Conservation (phyloP, 2,888 invertebrate genomes). For the Orgyia antiqua region DNA sequence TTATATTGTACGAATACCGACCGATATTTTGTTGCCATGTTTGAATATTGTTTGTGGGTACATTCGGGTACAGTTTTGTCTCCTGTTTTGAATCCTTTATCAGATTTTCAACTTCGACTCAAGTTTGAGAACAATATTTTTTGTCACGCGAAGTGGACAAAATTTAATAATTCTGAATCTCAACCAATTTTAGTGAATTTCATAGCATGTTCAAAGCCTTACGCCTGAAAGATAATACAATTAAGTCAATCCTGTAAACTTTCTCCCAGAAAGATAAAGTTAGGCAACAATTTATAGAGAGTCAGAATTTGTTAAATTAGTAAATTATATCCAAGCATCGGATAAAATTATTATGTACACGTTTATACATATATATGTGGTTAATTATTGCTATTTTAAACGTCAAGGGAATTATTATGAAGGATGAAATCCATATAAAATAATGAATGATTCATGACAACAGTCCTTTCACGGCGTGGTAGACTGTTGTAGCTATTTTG, state of each 20-base stretch:
- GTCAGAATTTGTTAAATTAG: slow-evolving; percentile 12
- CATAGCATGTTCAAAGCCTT: slow-evolving; percentile 25
- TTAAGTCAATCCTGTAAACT: slow-evolving; percentile 31
- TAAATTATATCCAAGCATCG: slow-evolving; percentile 13
- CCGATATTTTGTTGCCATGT: neutral
- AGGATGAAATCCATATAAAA: too few species aligned
- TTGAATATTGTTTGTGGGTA: slow-evolving; percentile 2
- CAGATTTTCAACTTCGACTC: slow-evolving; percentile 19
- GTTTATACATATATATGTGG: too few species aligned
- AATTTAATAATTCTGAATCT: slow-evolving; percentile 30
- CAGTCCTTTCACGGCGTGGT: too few species aligned
- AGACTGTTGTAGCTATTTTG: too few species aligned
- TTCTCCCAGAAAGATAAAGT: slow-evolving; percentile 19
- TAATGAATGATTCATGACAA: too few species aligned
- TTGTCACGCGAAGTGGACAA: slow-evolving; percentile 17
- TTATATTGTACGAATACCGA: neutral
- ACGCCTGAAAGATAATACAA: slow-evolving; percentile 30
- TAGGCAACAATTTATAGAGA: slow-evolving; percentile 16
- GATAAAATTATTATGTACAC: too few species aligned
- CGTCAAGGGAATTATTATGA: too few species aligned
- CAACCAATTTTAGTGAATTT: slow-evolving; percentile 17
- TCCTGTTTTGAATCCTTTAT: slow-evolving; percentile 19
- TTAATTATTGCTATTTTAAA: too few species aligned
- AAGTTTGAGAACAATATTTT: slow-evolving; percentile 20
- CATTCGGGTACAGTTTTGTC: slow-evolving; percentile 1